Evolutionary conservation across 2,113 vertebrate species (phyloP), one percentile per base, ranked within the genome.

Genomic region (Oenanthe oenanthe): DNA sequence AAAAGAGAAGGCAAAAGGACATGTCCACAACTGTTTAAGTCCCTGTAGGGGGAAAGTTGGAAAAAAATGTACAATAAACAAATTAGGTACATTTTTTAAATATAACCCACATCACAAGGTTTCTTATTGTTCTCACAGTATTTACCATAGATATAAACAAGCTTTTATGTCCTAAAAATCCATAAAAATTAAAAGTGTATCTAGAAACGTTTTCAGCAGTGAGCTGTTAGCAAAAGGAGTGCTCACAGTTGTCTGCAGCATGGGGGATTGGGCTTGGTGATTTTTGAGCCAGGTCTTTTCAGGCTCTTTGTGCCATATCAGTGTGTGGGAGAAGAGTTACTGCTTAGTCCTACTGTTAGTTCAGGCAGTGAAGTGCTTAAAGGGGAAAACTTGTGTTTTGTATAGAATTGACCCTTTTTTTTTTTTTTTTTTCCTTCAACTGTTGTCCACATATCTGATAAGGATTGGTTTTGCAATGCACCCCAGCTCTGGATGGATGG

Each of bases 191-290:
- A 65, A 29, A 8, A 17, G 1, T 2, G 13, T 38, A 12, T 40
- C 11, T 84, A 65, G 40, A 74, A 92, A 32, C 2, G 3, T 31
- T 88, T 42, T 84, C 47, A 56, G n/a, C 3, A 3, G 7, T 1
- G 1, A 31, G 47, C 6, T 60, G 4, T 29, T 79, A 51, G 22
- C 8, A 71, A 58, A 42, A 6, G 8, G 19, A 58, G 11, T 32
- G 17, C 2, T 86, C 6, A 14, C n/a, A 57, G 20, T 8, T 34
- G 2, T 34, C 17, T 85, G 15, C 5, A 58, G 12, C 9, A 20
- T 26, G 16, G 5, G 4, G 4, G 2, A 19, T 1, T 56, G 0
- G 8, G 6, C 4, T 45, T 57, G 26, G 28, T 1, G 0, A 40
- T 57, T 26, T 14, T 54, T 57, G 42, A 50, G 18, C 4, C 24